Percentiles rank a stretch among this genome's conserved stretches.
Conservation (phyloP, 2,888 invertebrate species). For the Drosophila mimica region DNA sequence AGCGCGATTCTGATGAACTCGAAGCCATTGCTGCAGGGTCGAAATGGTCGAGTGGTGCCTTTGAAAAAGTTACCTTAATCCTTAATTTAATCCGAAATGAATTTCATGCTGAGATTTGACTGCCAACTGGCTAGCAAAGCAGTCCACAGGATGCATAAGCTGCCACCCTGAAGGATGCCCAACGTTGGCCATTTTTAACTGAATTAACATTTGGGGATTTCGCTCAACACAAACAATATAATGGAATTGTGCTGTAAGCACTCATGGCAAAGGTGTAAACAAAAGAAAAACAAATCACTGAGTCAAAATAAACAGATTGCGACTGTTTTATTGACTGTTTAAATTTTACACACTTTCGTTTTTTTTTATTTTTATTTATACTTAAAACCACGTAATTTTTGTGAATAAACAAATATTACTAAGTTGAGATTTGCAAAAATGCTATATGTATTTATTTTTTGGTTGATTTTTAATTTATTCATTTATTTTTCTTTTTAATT, state of each 20-base stretch:
- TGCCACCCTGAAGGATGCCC: not conserved
- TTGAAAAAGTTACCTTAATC: slow-evolving; percentile 75
- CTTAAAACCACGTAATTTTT: not conserved
- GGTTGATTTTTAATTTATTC: too few species aligned
- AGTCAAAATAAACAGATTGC: not conserved
- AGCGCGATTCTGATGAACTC: slow-evolving; percentile 27
- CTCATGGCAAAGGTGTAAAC: slow-evolving; percentile 1
- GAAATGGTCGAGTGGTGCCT: slow-evolving; percentile 26
- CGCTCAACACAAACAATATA: slow-evolving; percentile 37
- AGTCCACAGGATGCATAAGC: slow-evolving; percentile 9
- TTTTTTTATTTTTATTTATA: not conserved
- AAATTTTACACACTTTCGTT: not conserved
- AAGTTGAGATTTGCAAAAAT: not conserved
- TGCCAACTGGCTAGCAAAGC: slow-evolving; percentile 24
- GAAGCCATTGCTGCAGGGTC: slow-evolving; percentile 11
- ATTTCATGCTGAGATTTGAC: slow-evolving; percentile 74
- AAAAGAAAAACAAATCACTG: not conserved
- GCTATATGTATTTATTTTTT: not conserved
- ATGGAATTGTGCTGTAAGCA: slow-evolving; percentile 51
- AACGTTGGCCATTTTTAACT: slow-evolving; percentile 45
- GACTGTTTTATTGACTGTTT: not conserved
- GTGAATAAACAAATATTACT: not conserved
- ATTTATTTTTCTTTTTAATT: not conserved
- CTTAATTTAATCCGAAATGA: slow-evolving; percentile 71
- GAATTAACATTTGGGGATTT: slow-evolving; percentile 57